Evolutionary conservation across 2,113 vertebrate species (phyloP), one percentile per base, ranked within the genome.

Genomic region (Entelurus aequoreus): DNA sequence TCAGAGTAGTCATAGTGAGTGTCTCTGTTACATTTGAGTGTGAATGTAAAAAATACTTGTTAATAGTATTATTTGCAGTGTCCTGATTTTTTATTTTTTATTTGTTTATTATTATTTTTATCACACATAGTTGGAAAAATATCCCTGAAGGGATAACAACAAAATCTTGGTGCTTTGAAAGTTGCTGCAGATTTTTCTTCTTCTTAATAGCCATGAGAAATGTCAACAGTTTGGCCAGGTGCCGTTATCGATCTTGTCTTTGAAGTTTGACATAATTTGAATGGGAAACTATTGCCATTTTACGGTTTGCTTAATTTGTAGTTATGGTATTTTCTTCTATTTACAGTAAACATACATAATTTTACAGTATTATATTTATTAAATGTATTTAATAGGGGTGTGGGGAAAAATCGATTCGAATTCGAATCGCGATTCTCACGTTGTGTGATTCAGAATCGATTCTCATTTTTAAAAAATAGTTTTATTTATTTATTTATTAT

Each of bases 31-130:
- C n/a, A n/a, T n/a, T n/a, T n/a, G n/a, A n/a, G n/a, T n/a, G n/a
- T 40, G 62, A 67, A 72, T 66, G 57, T 68, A 77, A 76, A 79
- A 76, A 66, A 19, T 19, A 66, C 59, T 69, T 79, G 72, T 74
- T 74, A 74, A 72, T 81, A 61, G 73, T 19, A 56, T 79, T 74
- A 74, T 76, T 72, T 61, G n/a, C 60, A 66, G 6, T 68, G 65
- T 70, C 68, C 65, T 72, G 63, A 19, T 19, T 19, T 19, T 19
- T 19, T 19, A 19, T 60, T 77, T 83, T 79, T 40, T 55, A 48
- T 48, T 50, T 13, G n/a, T 44, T 44, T 44, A 44, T 4, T 56
- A 15, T 38, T 38, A 15, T 6, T 56, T 56, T 38, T 79, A 71
- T 77, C 75, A 69, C 82, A 77, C 63, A 55, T 59, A 56, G 65